Evolutionary conservation across 2,888 invertebrate genomes (phyloP), one percentile per base, ranked within the genome.

Genomic region (Xanthostigma xanthostigma): DNA sequence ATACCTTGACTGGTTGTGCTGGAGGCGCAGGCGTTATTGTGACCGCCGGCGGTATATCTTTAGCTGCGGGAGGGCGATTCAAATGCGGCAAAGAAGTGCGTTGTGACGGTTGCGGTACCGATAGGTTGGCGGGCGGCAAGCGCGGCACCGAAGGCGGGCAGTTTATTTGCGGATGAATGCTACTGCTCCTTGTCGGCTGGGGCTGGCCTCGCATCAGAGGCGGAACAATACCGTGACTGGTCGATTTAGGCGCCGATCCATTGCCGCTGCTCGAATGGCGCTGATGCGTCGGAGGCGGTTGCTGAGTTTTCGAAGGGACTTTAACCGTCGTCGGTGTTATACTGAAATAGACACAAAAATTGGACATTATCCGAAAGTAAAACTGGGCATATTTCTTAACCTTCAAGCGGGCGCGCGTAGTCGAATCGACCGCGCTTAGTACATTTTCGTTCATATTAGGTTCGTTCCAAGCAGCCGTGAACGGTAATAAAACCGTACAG

Each of bases 21-120:
- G 81, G 82, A 27, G 82, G 81, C 40, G 83, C 83, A 10, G 83
- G 83, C 8, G 83, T 84, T 60, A 84, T 84, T 51, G 83, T 84
- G 55, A 84, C 83, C 38, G 82, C 81, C 1, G 83, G 83, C 38
- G 67, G 65, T 41, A 68, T 55, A 52, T 68, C 68, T 55, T 68
- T 68, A 35, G 65, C 67, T 4, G 64, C 61, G 33, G 67, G 66
- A 55, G 64, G 67, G 45, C 60, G 60, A 36, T 59, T 57, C n/a
- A 65, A 56, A 36, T 62, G 59, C 37, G 62, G 51, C 9, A 57
- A 54, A 43, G 61, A 60, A 48, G 53, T 57, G 50, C 65, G 61
- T 52, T 64, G 63, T 8, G 64, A 64, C 13, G 66, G 66, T 54
- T 69, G 68, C 35, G 67, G 67, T 48, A 68, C 67, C 10, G 67